phyloP scores from a whole-genome alignment of 2,113 vertebrate species.

The Aramus guarauna region DNA sequence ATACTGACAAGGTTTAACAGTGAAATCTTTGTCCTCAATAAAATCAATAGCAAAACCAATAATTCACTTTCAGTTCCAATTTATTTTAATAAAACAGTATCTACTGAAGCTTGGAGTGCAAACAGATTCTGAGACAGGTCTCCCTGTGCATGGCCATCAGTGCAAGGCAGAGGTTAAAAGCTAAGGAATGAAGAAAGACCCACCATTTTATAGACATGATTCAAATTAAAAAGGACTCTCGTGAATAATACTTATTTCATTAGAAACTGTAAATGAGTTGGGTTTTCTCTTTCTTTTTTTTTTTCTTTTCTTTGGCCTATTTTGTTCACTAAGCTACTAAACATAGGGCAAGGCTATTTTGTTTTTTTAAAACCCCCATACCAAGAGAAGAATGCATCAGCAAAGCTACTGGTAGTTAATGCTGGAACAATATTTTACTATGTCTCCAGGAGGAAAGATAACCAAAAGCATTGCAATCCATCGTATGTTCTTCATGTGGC shows the following conservation, averaged over 20 bases:
- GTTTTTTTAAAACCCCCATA: accelerated
- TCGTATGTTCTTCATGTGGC: accelerated
- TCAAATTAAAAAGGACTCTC: background rate
- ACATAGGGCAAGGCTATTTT: background rate
- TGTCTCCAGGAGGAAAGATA: background rate
- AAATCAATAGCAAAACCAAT: background rate
- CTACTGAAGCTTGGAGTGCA: background rate
- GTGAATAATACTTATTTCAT: background rate
- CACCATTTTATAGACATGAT: background rate
- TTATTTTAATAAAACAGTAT: background rate
- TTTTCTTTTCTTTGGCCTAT: background rate
- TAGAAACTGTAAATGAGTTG: background rate
- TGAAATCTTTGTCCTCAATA: background rate
- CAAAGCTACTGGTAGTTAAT: background rate
- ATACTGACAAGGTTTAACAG: background rate
- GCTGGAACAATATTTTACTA: background rate
- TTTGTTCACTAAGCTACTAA: background rate
- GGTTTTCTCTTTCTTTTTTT: no score
- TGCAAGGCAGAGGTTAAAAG: background rate
- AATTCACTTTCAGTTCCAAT: background rate
- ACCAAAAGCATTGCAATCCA: background rate
- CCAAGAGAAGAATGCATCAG: background rate
- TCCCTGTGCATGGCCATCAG: background rate
- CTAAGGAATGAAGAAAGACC: background rate
- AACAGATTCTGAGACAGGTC: background rate